Evolutionary conservation across 2,888 invertebrate genomes (phyloP), one percentile per base, ranked within the genome.

Genomic region (Aricia artaxerxes): DNA sequence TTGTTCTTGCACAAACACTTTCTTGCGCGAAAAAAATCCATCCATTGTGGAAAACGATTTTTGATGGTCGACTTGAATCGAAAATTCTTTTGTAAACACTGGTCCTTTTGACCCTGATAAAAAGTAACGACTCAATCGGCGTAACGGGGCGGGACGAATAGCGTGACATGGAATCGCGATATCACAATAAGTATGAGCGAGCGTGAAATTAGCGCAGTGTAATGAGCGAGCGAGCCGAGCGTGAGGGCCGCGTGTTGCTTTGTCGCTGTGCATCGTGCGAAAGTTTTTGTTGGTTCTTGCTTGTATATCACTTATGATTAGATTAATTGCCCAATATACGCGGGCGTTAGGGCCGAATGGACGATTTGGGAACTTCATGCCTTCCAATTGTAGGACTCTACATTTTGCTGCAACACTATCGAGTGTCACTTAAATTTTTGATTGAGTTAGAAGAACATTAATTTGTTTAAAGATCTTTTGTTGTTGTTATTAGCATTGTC

Each of bases 1-100:
- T 93, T 94, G 93, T 94, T 93, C 94, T 93, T 93, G 91, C 89
- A 94, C 93, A 94, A 94, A 94, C 92, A 93, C 91, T 92, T 93
- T 93, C 91, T 90, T 92, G 84, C 82, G 81, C 86, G 85, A 88
- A 90, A 90, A 88, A 88, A 91, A 92, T 91, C 86, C 86, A 81
- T 83, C 87, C 85, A 88, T 91, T 92, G 90, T 91, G 84, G 80
- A 85, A 83, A 83, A 86, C 85, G 84, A 85, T 89, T 88, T 87
- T 90, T 88, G 87, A 92, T 90, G 93, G 86, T 92, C 90, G 92
- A 92, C 90, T 91, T 91, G 90, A 85, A 85, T 86, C 82, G 88
- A 80, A 82, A 81, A 80, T 80, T 79, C 79, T 49, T 79, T 81
- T 80, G 81, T 80, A 78, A 53, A 24, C 31, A 31, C 49, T 79